Conservation (phyloP, 2,888 invertebrate species). For the Thera obeliscata region DNA sequence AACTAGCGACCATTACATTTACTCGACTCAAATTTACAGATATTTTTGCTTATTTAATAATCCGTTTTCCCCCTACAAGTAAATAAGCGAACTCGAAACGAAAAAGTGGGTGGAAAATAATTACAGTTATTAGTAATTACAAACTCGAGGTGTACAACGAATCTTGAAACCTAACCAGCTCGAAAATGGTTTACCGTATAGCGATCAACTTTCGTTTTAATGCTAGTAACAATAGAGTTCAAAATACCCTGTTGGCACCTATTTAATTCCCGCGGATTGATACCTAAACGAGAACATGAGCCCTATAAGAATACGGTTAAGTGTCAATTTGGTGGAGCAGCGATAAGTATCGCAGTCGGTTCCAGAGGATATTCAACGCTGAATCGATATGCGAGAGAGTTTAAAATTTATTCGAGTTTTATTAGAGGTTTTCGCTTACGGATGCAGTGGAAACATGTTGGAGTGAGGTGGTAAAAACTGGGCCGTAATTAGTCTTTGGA, state of each 20-base stretch:
- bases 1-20: conserved; percentile 33
- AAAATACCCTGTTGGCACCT: conserved; percentile 50
- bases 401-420: conserved; percentile 56
- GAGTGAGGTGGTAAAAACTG: conserved; percentile 70
- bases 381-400: conserved; percentile 51
- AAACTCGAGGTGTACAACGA: conserved; percentile 65
- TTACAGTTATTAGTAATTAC: conserved; percentile 71
- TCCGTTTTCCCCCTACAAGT: conserved; percentile 42
- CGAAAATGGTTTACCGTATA: conserved; percentile 52
- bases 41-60: conserved; percentile 45
- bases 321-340: conserved; percentile 56
- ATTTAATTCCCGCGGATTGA: conserved; percentile 53
- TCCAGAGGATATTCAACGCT: conserved; percentile 57
- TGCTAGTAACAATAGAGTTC: conserved; percentile 51
- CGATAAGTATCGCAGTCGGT: conserved; percentile 34
- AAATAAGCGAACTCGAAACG: conserved; percentile 49
- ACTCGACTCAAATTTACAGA: conserved; percentile 14
- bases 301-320: conserved; percentile 54
- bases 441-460: conserved; percentile 65
- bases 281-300: conserved; percentile 50
- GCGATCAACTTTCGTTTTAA: conserved; percentile 50
- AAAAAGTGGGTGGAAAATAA: conserved; percentile 60
- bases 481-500: conserved; percentile 76
- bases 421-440: conserved; percentile 55
- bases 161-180: conserved; percentile 65